Conservation (phyloP, 2,113 vertebrate genomes). For the Rhabdomys dilectus region DNA sequence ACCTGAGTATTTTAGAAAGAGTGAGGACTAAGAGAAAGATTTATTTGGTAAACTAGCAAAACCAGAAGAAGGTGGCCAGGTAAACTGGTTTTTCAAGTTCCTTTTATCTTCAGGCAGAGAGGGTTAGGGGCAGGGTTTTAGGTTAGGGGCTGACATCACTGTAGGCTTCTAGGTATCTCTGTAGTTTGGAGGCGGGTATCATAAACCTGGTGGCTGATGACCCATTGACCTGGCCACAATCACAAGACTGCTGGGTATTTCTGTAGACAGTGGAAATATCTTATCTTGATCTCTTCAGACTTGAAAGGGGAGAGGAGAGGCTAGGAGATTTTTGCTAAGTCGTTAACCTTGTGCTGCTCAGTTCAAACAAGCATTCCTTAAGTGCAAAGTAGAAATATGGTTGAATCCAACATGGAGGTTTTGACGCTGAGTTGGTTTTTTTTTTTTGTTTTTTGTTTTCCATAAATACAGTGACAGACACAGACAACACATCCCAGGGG, state of each 20-base stretch:
- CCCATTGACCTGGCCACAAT: not conserved
- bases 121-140: not conserved
- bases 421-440: not conserved
- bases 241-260: not conserved
- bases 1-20: not conserved
- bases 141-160: not conserved
- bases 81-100: not conserved
- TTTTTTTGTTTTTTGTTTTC: not conserved
- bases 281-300: conserved; percentile 11
- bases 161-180: not conserved
- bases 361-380: not conserved
- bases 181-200: not conserved
- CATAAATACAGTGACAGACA: not conserved
- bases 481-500: not conserved
- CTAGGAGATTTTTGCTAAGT: not conserved
- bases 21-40: not conserved
- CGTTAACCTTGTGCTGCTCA: not conserved
- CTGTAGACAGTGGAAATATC: not conserved
- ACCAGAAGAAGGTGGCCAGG: not conserved
- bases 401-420: not conserved
- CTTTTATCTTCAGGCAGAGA: not conserved
- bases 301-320: not conserved
- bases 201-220: not conserved
- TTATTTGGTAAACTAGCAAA: not conserved
- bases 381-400: not conserved